These are phyloP conservation scores for Drosophila limbata DNA, from an alignment of 2,888 invertebrate genomes.

Conservation along the genomic window DNA sequence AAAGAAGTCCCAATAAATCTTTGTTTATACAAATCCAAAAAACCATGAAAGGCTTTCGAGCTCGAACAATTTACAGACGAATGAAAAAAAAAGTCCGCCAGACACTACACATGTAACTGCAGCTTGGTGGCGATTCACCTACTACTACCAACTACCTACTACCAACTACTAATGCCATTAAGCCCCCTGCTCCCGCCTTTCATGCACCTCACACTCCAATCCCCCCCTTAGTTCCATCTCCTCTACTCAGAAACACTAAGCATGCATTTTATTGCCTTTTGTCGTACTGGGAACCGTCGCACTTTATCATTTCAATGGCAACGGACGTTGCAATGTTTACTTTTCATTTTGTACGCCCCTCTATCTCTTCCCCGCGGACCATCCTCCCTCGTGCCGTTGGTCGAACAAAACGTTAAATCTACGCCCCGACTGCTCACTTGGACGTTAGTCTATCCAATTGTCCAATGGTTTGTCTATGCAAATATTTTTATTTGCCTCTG, in stretches of 20 bases:
- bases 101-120: slow-evolving; percentile 54
- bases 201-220: not conserved
- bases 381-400: not conserved
- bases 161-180: slow-evolving; percentile 65
- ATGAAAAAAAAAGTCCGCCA: slow-evolving; percentile 13
- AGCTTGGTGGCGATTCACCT: slow-evolving; percentile 43
- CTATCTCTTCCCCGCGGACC: not conserved
- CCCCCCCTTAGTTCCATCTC: slow-evolving; percentile 6
- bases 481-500: slow-evolving; percentile 80
- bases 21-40: slow-evolving; percentile 77
- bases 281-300: slow-evolving; percentile 55
- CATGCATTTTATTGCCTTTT: slow-evolving; percentile 82
- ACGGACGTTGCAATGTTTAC: slow-evolving; percentile 73
- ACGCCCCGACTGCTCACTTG: slow-evolving; percentile 64
- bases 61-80: slow-evolving; percentile 56
- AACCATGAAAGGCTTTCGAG: slow-evolving; percentile 73
- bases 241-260: slow-evolving; percentile 55
- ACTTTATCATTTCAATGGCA: slow-evolving; percentile 80
- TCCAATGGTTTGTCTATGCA: slow-evolving; percentile 77
- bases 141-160: slow-evolving; percentile 27
- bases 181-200: slow-evolving; percentile 21
- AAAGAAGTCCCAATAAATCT: slow-evolving; percentile 71
- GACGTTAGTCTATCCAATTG: slow-evolving; percentile 69
- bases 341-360: slow-evolving; percentile 73
- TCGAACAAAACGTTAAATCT: slow-evolving; percentile 24